Evolutionary conservation across 1,140 invertebrate species (phyloP).

Genomic region (Artemia franciscana): DNA sequence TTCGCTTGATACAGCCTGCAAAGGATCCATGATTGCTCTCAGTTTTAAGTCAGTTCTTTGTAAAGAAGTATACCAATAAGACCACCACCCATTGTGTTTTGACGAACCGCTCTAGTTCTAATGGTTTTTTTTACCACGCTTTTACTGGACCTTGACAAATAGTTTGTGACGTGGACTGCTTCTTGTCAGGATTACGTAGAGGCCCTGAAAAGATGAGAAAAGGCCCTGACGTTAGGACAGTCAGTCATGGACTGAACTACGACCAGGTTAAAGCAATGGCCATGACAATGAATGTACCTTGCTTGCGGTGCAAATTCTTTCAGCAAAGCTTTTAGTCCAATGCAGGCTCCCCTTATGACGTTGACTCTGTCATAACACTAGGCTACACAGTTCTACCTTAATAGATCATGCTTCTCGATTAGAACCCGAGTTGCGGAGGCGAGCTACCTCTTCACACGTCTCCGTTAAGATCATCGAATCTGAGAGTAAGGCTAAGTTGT

Average conservation of each 20-base stretch:
- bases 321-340: slow-evolving; percentile 8
- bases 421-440: slow-evolving; percentile 8
- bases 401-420: too few species aligned
- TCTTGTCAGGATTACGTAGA: neutral
- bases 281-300: too few species aligned
- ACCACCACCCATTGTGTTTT: too few species aligned
- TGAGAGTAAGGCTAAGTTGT: slow-evolving; percentile 6
- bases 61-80: too few species aligned
- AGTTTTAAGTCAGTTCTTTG: too few species aligned
- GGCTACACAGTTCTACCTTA: slow-evolving; percentile 6
- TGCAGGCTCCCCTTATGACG: slow-evolving; percentile 7
- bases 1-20: too few species aligned
- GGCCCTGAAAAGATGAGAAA: neutral
- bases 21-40: too few species aligned
- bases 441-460: slow-evolving; percentile 6
- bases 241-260: slow-evolving; percentile 1
- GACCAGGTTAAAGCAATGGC: slow-evolving; percentile 8
- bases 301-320: too few species aligned
- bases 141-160: too few species aligned
- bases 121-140: too few species aligned
- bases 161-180: too few species aligned
- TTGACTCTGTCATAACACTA: slow-evolving; percentile 11
- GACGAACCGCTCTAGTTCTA: too few species aligned
- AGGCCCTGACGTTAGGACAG: neutral
- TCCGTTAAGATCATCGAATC: slow-evolving; percentile 4